Evolutionary conservation across 2,888 invertebrate species (phyloP).

Genomic region (Plagiodera versicolora): DNA sequence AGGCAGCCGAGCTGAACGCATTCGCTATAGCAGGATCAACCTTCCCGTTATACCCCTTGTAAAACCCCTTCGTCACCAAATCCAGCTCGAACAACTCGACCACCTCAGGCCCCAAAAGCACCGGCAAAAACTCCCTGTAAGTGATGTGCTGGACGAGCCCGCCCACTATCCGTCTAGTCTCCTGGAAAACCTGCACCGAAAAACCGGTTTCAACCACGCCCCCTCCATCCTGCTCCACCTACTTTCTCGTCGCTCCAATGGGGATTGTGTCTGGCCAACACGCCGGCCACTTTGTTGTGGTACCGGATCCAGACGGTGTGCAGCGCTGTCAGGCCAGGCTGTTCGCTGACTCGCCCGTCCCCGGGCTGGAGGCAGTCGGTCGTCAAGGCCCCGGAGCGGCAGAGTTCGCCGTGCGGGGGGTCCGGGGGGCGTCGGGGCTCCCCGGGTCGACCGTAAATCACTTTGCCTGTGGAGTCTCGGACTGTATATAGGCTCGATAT

Average conservation of each 20-base stretch:
- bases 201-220: too few species aligned
- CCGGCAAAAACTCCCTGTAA: slow-evolving; percentile 80
- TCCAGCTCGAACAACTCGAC: slow-evolving; percentile 75
- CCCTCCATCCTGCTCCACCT: too few species aligned
- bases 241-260: slow-evolving; percentile 86
- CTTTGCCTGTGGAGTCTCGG: too few species aligned
- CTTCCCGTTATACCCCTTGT: slow-evolving; percentile 67
- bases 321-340: slow-evolving; percentile 75
- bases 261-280: slow-evolving; percentile 72
- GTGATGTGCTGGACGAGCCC: slow-evolving; percentile 84
- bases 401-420: slow-evolving; percentile 67
- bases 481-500: too few species aligned
- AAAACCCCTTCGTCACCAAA: slow-evolving; percentile 68
- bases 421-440: slow-evolving; percentile 58
- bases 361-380: slow-evolving; percentile 78
- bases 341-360: slow-evolving; percentile 78
- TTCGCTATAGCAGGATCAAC: slow-evolving; percentile 77
- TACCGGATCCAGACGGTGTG: slow-evolving; percentile 76
- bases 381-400: slow-evolving; percentile 71
- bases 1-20: slow-evolving; percentile 80
- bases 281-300: slow-evolving; percentile 74
- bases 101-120: slow-evolving; percentile 73
- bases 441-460: slow-evolving; percentile 51
- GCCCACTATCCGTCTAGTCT: slow-evolving; percentile 78
- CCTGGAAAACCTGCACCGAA: slow-evolving; percentile 65